Conservation (phyloP, 30 jellyfish, hydroid and myxozoan species). For the Aurelia sp. region DNA sequence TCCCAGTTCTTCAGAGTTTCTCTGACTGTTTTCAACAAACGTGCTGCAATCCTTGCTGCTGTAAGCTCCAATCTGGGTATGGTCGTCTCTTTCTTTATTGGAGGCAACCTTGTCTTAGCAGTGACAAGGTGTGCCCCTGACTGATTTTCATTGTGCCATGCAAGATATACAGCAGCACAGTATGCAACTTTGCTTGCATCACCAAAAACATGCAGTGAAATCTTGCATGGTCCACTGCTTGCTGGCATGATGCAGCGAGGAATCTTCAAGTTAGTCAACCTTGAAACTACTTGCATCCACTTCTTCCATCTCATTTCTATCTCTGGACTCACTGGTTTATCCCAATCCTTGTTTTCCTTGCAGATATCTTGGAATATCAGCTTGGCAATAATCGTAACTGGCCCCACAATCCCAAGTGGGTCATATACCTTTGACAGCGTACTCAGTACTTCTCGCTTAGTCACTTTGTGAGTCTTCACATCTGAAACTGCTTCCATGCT, state of each 20-base stretch:
- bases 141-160: conserved; percentile 22
- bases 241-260: conserved; percentile 37
- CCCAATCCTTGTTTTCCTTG: conserved; percentile 47
- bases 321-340: conserved; percentile 41
- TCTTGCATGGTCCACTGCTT: conserved; percentile 16
- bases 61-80: conserved; percentile 35
- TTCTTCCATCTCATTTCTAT: conserved; percentile 40
- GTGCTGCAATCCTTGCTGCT: conserved; percentile 59
- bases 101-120: conserved; percentile 31
- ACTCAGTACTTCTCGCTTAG: background rate
- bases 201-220: conserved; percentile 28
- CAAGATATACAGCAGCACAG: conserved; percentile 36
- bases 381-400: background rate
- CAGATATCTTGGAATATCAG: background rate
- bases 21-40: conserved; percentile 39
- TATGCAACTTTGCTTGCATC: conserved; percentile 45
- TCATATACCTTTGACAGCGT: background rate
- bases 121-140: conserved; percentile 34
- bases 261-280: conserved; percentile 18
- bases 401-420: conserved; percentile 55
- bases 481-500: no score
- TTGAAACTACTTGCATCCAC: conserved; percentile 16
- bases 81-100: conserved; percentile 32
- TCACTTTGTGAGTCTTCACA: no score
- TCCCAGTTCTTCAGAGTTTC: conserved; percentile 22